A percentile compares a stretch with the other conserved stretches of the same genome.
Conservation (phyloP, 30 jellyfish, hydroid and myxozoan genomes). For the Mastigias papua region DNA sequence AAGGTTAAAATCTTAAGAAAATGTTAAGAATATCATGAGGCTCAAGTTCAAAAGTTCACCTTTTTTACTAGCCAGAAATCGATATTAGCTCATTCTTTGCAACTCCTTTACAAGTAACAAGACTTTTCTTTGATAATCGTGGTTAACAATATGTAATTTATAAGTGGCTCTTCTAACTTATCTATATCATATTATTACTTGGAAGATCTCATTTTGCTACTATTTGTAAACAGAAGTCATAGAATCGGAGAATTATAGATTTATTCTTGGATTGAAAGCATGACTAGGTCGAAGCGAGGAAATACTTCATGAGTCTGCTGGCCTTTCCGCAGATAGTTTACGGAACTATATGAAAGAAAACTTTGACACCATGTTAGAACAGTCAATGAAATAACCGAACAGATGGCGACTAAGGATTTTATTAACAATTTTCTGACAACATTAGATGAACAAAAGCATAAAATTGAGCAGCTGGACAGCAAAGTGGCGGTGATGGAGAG, state of each 20-base stretch:
- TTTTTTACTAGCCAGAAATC: too few species aligned
- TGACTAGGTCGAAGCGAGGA: constrained; percentile 17
- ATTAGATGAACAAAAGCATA: constrained; percentile 27
- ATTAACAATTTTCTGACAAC: constrained; percentile 36
- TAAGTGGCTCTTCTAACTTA: constrained; percentile 11
- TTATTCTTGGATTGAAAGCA: constrained; percentile 10
- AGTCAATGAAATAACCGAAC: constrained; percentile 8
- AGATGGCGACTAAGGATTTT: constrained; percentile 33
- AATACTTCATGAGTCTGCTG: constrained; percentile 14
- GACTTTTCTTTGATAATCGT: too few species aligned
- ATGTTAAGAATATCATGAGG: too few species aligned
- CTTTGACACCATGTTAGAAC: constrained; percentile 15
- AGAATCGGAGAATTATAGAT: constrained; percentile 12
- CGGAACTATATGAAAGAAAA: constrained; percentile 27
- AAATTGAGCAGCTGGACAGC: constrained; percentile 33
- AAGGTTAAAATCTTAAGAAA: too few species aligned
- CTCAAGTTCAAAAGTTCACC: too few species aligned
- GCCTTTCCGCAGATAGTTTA: constrained; percentile 14
- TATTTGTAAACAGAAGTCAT: background rate
- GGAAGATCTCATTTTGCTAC: constrained; percentile 12
- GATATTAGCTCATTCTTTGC: too few species aligned
- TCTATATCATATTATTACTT: background rate
- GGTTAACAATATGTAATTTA: too few species aligned
- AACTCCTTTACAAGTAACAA: too few species aligned
- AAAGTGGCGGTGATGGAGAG: constrained; percentile 29